Percentiles rank a stretch among this genome's conserved stretches.
phyloP scores from a whole-genome alignment of 2,888 invertebrate species.

The Tinea semifulvella region DNA sequence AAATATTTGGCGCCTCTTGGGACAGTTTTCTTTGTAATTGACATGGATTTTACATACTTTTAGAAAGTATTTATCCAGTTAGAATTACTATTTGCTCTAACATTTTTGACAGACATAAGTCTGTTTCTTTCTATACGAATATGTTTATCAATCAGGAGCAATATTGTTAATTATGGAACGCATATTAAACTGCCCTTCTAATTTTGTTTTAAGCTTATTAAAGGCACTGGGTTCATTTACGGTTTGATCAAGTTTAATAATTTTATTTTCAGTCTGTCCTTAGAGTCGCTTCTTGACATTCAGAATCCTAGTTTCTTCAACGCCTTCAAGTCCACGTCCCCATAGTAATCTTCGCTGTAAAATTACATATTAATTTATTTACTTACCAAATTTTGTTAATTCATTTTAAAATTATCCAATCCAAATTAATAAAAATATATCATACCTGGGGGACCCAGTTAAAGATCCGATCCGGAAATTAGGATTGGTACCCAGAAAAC shows the following conservation, averaged over 20 bases:
- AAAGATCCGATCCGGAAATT: conserved; percentile 1
- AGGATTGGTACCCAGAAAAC: not conserved
- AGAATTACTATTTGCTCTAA: no score
- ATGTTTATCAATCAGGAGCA: no score
- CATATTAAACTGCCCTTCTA: no score
- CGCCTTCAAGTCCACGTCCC: conserved; percentile 88
- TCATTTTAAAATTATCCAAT: not conserved
- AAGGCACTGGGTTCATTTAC: not conserved
- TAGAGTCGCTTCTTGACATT: conserved; percentile 61
- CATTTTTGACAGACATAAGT: no score
- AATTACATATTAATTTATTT: conserved; percentile 14
- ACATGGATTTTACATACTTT: no score
- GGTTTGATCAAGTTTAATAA: no score
- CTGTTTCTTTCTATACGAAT: no score
- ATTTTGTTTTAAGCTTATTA: not conserved
- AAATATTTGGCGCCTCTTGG: no score
- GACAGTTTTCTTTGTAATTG: no score
- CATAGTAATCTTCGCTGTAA: conserved; percentile 91
- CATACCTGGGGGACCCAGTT: conserved; percentile 10
- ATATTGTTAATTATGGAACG: no score
- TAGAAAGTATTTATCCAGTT: no score
- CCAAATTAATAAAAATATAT: conserved; percentile 10
- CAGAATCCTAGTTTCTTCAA: conserved; percentile 83
- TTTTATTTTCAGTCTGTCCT: conserved; percentile 57
- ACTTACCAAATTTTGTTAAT: not conserved